phyloP scores from a whole-genome alignment of 2,113 vertebrate genomes.

The Seriola dumerili region DNA sequence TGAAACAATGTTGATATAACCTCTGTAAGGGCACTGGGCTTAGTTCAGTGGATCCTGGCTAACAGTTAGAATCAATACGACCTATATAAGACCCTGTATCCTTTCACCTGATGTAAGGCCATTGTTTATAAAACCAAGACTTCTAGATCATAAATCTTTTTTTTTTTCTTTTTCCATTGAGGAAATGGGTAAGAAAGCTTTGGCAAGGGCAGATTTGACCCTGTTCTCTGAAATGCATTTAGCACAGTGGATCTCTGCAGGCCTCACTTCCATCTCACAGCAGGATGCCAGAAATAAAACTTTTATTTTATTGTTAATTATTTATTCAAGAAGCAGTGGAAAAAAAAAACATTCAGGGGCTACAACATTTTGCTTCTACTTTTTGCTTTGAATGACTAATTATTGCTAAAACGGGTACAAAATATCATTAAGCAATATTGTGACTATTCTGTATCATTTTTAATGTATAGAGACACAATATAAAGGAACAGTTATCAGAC shows the following conservation, averaged over 20 bases:
- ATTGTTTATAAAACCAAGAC: background rate
- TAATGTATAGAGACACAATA: background rate
- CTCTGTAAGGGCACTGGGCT: slow-evolving; percentile 47
- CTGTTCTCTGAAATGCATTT: background rate
- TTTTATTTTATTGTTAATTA: too few relatives aligned
- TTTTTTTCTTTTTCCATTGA: background rate
- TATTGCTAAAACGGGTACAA: background rate
- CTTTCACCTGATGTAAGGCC: background rate
- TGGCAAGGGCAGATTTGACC: background rate
- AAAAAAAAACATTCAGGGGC: slow-evolving; percentile 4
- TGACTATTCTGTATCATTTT: background rate
- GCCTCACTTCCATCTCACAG: background rate
- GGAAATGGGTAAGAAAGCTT: background rate
- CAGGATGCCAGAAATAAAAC: background rate
- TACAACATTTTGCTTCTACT: background rate
- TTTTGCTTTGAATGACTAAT: background rate
- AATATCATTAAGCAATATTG: background rate
- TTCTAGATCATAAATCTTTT: too few relatives aligned
- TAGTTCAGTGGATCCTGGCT: slow-evolving; percentile 10
- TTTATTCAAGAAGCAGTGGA: background rate
- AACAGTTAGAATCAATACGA: slow-evolving; percentile 24
- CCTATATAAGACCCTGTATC: background rate
- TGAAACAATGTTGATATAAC: slow-evolving; percentile 72
- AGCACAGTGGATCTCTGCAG: background rate
- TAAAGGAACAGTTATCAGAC: background rate